Evolutionary conservation across 2,797 vertebrate genomes (phyloP), one percentile per base, ranked within the genome.

Genomic region (Cynopterus sphinx): DNA sequence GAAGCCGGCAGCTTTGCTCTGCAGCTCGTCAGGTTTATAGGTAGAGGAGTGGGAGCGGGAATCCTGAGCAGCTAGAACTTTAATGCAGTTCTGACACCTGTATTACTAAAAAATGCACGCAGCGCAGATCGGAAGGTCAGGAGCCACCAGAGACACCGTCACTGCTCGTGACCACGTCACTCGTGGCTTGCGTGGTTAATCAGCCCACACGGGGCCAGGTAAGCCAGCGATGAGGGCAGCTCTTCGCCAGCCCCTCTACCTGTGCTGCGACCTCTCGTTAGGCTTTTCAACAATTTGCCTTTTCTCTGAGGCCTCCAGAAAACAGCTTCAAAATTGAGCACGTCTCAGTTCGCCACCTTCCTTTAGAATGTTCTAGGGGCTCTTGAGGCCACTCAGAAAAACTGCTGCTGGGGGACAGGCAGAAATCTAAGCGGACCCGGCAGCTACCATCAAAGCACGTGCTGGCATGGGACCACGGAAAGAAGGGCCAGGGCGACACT

Each of bases 131-230:
- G 26, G 36, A 46, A 43, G 33, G 41, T 53, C 6, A 4, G 49
- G 36, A 68, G 49, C 41, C 51, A 43, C 22, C 10, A 0, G 7
- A 28, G 84, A 83, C 28, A 43, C 26, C 2, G 2, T 12, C 61
- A 6, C 61, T 55, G 22, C 41, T 74, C 43, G 12, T 4, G 22
- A n/a, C n/a, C 0, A 0, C 1, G 0, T 70, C 8, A 6, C 46
- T 28, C 6, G 10, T 6, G 46, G 55, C 28, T n/a, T 3, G 6
- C 12, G 24, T 0, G 3, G 11, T 43, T 43, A 24, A 43, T 65
- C 65, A 36, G n/a, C 36, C 11, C 33, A 33, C 24, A 36, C 3
- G 1, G 39, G 59, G 33, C 49, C 41, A 43, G 22, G 77, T 21
- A 17, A 68, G 49, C 77, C 36, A 39, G 28, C 39, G 33, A 21